These are phyloP conservation scores for Mythimna albipuncta DNA, from an alignment of 2,888 invertebrate species.

Conservation along the genomic window DNA sequence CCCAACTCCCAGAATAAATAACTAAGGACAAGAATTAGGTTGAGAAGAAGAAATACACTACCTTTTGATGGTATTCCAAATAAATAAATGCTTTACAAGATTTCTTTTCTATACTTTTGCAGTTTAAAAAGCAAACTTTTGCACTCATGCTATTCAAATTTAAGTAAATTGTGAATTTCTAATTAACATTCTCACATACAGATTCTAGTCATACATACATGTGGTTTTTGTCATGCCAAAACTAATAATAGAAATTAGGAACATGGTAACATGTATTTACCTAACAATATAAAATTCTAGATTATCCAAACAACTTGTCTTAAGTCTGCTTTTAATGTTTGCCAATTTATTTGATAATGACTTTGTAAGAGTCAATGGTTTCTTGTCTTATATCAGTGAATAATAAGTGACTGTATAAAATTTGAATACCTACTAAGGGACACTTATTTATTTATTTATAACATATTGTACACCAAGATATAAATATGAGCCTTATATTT, in stretches of 20 bases:
- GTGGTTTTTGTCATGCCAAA: conserved; percentile 44
- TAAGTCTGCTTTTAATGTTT: conserved; percentile 4
- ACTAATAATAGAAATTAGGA: conserved; percentile 27
- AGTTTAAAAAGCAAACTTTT: too few relatives aligned
- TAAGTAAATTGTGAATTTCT: background rate
- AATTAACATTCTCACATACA: conserved; percentile 13
- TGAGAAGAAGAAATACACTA: background rate
- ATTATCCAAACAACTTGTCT: conserved; percentile 16
- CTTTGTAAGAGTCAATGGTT: background rate
- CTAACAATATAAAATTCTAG: conserved; percentile 5
- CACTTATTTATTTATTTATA: too few relatives aligned
- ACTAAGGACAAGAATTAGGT: background rate
- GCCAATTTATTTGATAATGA: conserved; percentile 18
- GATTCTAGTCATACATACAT: too few relatives aligned
- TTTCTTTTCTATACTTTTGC: background rate
- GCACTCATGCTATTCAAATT: too few relatives aligned
- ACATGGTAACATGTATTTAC: conserved; percentile 22
- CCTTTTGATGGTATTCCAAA: background rate
- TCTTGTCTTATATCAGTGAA: background rate
- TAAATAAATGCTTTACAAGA: background rate
- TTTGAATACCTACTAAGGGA: too few relatives aligned
- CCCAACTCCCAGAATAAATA: too few relatives aligned
- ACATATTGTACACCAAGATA: too few relatives aligned
- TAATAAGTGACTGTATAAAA: background rate
- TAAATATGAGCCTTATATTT: too few relatives aligned